Evolutionary conservation across 92 coral and sea anemone genomes (phyloP), one percentile per base, ranked within the genome.

Genomic region (Bergia sp.): DNA sequence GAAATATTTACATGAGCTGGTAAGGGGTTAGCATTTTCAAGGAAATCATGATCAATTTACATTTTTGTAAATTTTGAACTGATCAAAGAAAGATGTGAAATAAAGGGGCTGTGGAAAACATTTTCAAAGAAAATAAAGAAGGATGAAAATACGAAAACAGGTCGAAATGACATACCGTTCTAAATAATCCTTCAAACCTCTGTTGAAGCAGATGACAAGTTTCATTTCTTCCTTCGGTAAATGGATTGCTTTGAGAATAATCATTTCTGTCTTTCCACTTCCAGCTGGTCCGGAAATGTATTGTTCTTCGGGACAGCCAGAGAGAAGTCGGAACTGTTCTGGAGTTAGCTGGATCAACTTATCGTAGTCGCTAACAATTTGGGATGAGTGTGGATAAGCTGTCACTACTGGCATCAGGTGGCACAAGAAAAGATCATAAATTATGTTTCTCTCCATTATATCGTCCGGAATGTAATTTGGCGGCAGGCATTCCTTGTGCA

Each of bases 261-360:
- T 15, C 55, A 76, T 21, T 76, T 76, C 81, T 6, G 81, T 76
- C 3, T 76, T 76, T 1, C 81, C 81, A 13, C 23, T 39, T 7
- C 81, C 81, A 39, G 81, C 81, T 6, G 81, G 81, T 44, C 81
- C 81, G 8, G 81, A 38, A 37, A 76, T 39, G 50, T 76, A 76
- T 49, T 76, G 81, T 49, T 76, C 50, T 6, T 76, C 81, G 1
- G 38, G 50, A 38, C 81, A 76, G 45, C 47, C 81, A 37, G 45
- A 40, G 9, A 76, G 81, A 44, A 76, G 81, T 49, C 47, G 9
- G 13, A 44, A 20, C 81, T 76, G 81, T 20, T 44, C 50, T 38
- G 81, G 81, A 0, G 81, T 76, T 8, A 76, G 50, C 45, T 76
- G 45, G 4, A 39, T 23, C 18, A 76, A 13, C 50, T 37, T 76